phyloP scores from a whole-genome alignment of 1,140 invertebrate species.

The Drosophila rhopaloa region DNA sequence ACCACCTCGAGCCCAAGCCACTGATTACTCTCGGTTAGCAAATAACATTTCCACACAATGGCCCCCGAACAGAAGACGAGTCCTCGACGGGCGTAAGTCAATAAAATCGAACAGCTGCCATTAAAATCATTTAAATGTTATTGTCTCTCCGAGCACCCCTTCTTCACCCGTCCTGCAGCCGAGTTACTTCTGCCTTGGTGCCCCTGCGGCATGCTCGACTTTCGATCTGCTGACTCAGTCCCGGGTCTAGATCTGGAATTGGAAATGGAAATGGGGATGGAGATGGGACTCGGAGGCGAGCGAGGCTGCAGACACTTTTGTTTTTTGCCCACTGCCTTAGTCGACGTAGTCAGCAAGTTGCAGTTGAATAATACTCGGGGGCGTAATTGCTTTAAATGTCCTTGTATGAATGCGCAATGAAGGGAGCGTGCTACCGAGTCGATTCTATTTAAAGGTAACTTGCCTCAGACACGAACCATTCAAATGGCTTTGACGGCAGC shows the following conservation, averaged over 20 bases:
- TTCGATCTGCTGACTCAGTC: constrained; percentile 70
- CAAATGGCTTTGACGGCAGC: neutral
- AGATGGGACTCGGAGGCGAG: neutral
- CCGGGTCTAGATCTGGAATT: neutral
- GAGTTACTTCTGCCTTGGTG: constrained; percentile 77
- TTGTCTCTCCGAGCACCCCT: constrained; percentile 61
- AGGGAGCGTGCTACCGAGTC: constrained; percentile 24
- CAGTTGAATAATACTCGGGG: constrained; percentile 78
- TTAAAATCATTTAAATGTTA: constrained; percentile 84
- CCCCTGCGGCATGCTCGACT: constrained; percentile 64
- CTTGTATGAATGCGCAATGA: constrained; percentile 75
- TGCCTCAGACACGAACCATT: constrained; percentile 29
- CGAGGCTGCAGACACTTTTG: constrained; percentile 63
- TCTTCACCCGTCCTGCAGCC: constrained; percentile 34
- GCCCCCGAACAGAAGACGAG: constrained; percentile 33
- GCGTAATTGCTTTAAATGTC: constrained; percentile 82
- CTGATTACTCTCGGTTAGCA: constrained; percentile 82
- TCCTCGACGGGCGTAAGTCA: constrained; percentile 57
- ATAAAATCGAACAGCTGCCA: constrained; percentile 83
- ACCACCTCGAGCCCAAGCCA: constrained; percentile 63
- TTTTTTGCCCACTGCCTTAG: constrained; percentile 50
- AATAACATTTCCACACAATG: constrained; percentile 77
- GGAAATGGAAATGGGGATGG: neutral
- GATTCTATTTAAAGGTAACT: constrained; percentile 59
- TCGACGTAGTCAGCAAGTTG: constrained; percentile 72